Evolutionary conservation across 2,888 invertebrate genomes (phyloP).

Genomic region (Amblyjoppa proteus): DNA sequence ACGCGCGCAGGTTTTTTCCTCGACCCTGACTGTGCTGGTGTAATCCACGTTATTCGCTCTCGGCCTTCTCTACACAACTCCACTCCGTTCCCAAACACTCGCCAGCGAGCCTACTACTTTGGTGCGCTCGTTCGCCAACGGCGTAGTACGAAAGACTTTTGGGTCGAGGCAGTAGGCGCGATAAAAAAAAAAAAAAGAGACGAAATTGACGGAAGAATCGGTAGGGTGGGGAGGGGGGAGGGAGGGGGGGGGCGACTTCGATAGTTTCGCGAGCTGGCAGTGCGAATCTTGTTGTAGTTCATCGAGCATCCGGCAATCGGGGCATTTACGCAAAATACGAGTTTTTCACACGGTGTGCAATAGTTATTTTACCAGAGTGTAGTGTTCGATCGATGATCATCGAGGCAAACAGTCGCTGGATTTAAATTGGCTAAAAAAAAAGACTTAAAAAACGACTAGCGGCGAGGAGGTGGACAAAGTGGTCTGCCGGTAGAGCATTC

Average conservation of each 20-base stretch:
- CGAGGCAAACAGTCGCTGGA: slow-evolving; percentile 22
- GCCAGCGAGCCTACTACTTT: slow-evolving; percentile 21
- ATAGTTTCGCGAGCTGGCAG: slow-evolving; percentile 19
- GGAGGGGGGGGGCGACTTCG: background rate
- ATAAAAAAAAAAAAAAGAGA: background rate
- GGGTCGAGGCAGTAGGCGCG: background rate
- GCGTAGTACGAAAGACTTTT: slow-evolving; percentile 23
- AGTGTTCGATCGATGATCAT: background rate
- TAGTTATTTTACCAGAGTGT: background rate
- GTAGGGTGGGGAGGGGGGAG: background rate
- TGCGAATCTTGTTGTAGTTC: slow-evolving; percentile 19
- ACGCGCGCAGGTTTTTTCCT: slow-evolving; percentile 37
- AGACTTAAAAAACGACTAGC: background rate
- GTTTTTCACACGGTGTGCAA: background rate
- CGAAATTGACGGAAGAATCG: background rate
- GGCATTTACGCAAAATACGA: background rate
- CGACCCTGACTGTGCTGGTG: slow-evolving; percentile 32
- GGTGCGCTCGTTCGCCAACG: slow-evolving; percentile 1
- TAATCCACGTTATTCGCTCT: slow-evolving; percentile 42
- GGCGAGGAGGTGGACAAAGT: slow-evolving; percentile 39
- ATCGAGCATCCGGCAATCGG: background rate
- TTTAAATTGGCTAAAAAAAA: background rate
- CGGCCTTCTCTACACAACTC: slow-evolving; percentile 50
- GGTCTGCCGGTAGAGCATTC: slow-evolving; percentile 5
- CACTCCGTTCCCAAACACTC: slow-evolving; percentile 46